Conservation (phyloP, 2,888 invertebrate species). For the Tachina grossa region DNA sequence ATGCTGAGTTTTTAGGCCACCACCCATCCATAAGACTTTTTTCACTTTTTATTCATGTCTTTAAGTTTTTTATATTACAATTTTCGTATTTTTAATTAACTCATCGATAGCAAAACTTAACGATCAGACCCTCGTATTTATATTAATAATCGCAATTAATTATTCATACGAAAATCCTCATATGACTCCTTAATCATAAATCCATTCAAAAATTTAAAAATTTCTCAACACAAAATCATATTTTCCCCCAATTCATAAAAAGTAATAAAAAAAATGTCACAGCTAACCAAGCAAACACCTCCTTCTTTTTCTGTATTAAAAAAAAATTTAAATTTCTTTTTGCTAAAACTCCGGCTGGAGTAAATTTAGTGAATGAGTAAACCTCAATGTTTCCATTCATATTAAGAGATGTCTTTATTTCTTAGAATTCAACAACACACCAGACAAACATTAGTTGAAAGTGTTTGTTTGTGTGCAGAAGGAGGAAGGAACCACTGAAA, state of each 20-base stretch:
- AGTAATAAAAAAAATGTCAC: constrained; percentile 38
- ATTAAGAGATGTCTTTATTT: constrained; percentile 64
- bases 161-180: constrained; percentile 24
- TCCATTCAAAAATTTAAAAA: constrained; percentile 36
- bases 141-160: not conserved
- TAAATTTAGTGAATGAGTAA: constrained; percentile 25
- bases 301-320: constrained; percentile 26
- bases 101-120: no score
- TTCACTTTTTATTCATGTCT: no score
- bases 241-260: constrained; percentile 39
- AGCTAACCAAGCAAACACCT: constrained; percentile 44
- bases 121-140: not conserved
- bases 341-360: constrained; percentile 25
- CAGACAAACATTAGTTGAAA: constrained; percentile 28
- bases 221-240: constrained; percentile 58
- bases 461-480: constrained; percentile 8
- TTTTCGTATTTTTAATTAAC: no score
- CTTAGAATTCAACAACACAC: constrained; percentile 57
- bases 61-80: no score
- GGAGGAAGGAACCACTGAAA: constrained; percentile 11
- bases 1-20: no score
- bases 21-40: no score
- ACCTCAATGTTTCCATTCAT: constrained; percentile 56
- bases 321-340: constrained; percentile 13
- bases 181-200: constrained; percentile 63